Conservation (phyloP, 2,888 invertebrate genomes). For the Bombylius discolor region DNA sequence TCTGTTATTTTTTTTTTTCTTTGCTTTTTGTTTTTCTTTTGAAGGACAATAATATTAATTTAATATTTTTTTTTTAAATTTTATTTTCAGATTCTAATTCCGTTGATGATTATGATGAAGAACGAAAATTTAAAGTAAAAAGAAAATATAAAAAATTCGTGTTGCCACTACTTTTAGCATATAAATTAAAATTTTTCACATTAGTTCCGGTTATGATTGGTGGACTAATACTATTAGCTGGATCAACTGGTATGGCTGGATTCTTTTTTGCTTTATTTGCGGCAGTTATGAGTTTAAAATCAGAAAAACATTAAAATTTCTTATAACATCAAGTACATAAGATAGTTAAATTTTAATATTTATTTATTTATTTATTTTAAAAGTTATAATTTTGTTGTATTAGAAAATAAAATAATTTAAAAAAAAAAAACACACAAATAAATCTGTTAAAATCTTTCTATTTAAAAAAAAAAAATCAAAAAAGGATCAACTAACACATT, state of each 20-base stretch:
- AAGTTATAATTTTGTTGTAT: too few species aligned
- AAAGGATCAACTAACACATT: too few species aligned
- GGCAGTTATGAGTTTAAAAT: slow-evolving; percentile 62
- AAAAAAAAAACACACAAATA: too few species aligned
- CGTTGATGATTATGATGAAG: not conserved
- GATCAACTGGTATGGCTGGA: slow-evolving; percentile 68
- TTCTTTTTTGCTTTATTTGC: slow-evolving; percentile 81
- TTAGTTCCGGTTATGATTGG: slow-evolving; percentile 64
- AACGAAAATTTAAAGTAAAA: slow-evolving; percentile 30
- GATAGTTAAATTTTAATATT: too few species aligned
- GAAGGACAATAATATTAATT: too few species aligned
- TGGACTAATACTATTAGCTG: slow-evolving; percentile 54
- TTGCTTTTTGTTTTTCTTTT: too few species aligned
- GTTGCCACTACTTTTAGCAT: slow-evolving; percentile 63
- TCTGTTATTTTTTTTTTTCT: too few species aligned
- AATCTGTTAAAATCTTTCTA: too few species aligned
- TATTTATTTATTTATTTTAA: too few species aligned
- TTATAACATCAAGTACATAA: not conserved
- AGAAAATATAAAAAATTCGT: slow-evolving; percentile 56
- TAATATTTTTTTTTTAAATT: not conserved
- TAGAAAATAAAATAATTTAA: too few species aligned
- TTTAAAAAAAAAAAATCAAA: too few species aligned
- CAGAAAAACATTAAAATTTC: slow-evolving; percentile 18
- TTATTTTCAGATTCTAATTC: not conserved
- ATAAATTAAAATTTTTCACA: slow-evolving; percentile 70